phyloP scores from a whole-genome alignment of 1,140 invertebrate genomes.

The Ridgeia piscesae region DNA sequence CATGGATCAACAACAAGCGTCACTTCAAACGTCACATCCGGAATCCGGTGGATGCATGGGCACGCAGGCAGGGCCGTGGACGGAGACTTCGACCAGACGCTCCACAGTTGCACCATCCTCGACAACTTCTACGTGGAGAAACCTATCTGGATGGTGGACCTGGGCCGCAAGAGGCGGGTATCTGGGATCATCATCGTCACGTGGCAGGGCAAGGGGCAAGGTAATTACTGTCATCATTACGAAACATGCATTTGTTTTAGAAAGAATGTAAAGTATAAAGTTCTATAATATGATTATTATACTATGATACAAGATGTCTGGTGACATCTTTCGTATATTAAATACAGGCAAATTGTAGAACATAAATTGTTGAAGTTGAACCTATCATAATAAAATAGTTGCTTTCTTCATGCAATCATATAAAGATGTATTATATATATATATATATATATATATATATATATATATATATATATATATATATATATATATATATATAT shows the following conservation, averaged over 20 bases:
- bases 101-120: conserved; percentile 59
- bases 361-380: too few relatives aligned
- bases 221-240: conserved; percentile 37
- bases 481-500: too few relatives aligned
- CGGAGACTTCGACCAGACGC: conserved; percentile 47
- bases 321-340: too few relatives aligned
- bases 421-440: too few relatives aligned
- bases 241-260: background rate
- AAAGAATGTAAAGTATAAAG: too few relatives aligned
- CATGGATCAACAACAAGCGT: conserved; percentile 65
- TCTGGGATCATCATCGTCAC: conserved; percentile 61
- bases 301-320: too few relatives aligned
- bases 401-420: too few relatives aligned
- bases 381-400: too few relatives aligned
- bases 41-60: conserved; percentile 42
- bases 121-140: conserved; percentile 65
- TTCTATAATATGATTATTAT: too few relatives aligned
- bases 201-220: conserved; percentile 63
- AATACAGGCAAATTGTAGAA: too few relatives aligned
- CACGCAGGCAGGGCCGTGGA: conserved; percentile 62
- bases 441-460: too few relatives aligned
- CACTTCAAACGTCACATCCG: conserved; percentile 56
- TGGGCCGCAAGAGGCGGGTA: conserved; percentile 57
- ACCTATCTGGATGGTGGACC: conserved; percentile 65
- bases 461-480: too few relatives aligned